Evolutionary conservation across 2,888 invertebrate species (phyloP).

Genomic region (Eueremaeus valkanovi): DNA sequence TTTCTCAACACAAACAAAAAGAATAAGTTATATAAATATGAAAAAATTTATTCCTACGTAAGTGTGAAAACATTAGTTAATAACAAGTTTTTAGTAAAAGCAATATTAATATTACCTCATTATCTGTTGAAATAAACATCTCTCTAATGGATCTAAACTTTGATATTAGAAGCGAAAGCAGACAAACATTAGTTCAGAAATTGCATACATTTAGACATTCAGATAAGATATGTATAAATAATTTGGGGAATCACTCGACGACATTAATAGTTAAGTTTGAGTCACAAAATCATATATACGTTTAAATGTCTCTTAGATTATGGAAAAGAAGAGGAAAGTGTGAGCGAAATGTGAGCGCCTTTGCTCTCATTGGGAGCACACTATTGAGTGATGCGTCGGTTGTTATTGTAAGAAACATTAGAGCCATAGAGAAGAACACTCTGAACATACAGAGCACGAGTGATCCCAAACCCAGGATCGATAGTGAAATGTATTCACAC

Average conservation of each 20-base stretch:
- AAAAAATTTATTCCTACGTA: too few relatives aligned
- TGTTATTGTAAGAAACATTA: neutral
- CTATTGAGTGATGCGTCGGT: neutral
- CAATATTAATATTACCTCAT: constrained; percentile 4
- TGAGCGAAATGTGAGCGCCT: neutral
- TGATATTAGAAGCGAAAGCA: constrained; percentile 1
- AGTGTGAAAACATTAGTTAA: too few relatives aligned
- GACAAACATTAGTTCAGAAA: neutral
- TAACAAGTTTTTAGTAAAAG: neutral
- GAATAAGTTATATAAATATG: too few relatives aligned
- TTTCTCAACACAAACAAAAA: too few relatives aligned
- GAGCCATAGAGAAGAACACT: neutral
- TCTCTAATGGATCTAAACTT: constrained; percentile 1
- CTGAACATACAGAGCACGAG: neutral
- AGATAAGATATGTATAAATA: neutral
- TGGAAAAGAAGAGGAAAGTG: neutral
- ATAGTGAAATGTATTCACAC: constrained; percentile 1
- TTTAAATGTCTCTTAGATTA: neutral
- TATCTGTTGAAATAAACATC: constrained; percentile 3
- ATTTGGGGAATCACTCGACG: neutral
- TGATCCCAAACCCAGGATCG: neutral
- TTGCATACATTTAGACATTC: neutral
- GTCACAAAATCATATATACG: neutral
- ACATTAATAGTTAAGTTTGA: neutral
- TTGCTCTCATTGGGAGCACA: neutral